These are phyloP conservation scores for Enteromius viviparus DNA, from an alignment of 2,797 vertebrate genomes.

Conservation along the genomic window DNA sequence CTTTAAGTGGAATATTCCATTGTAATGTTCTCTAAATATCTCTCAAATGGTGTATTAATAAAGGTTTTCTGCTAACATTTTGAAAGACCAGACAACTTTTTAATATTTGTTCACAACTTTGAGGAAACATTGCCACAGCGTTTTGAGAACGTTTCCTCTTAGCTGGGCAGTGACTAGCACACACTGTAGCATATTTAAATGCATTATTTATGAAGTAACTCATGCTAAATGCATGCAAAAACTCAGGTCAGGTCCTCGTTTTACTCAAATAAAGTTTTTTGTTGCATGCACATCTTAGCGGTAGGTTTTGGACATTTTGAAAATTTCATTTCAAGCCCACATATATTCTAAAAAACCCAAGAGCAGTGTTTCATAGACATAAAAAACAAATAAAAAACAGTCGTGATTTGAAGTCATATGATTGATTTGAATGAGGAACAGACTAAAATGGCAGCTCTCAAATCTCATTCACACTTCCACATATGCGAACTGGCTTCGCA, in stretches of 20 bases:
- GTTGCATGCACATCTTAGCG: neutral
- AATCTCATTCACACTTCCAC: conserved; percentile 25
- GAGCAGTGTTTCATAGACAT: neutral
- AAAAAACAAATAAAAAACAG: neutral
- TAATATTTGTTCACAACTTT: neutral
- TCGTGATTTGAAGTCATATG: neutral
- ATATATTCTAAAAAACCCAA: neutral
- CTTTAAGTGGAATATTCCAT: too few relatives aligned
- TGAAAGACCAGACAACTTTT: neutral
- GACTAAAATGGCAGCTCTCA: neutral
- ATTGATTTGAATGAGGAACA: conserved; percentile 15
- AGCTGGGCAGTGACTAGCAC: neutral
- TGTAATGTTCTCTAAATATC: neutral
- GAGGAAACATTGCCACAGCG: neutral
- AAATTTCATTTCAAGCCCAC: neutral
- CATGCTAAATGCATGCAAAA: neutral
- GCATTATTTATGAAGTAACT: neutral
- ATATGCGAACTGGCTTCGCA: neutral
- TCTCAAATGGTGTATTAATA: neutral
- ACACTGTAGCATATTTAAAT: neutral
- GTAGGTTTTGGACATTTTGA: neutral
- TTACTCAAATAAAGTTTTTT: neutral
- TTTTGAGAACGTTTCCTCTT: neutral
- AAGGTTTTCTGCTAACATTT: neutral
- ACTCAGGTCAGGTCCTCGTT: too few relatives aligned